Evolutionary conservation across 2,888 invertebrate genomes (phyloP), one percentile per base, ranked within the genome.

Genomic region (Nephrotoma guestfalica): DNA sequence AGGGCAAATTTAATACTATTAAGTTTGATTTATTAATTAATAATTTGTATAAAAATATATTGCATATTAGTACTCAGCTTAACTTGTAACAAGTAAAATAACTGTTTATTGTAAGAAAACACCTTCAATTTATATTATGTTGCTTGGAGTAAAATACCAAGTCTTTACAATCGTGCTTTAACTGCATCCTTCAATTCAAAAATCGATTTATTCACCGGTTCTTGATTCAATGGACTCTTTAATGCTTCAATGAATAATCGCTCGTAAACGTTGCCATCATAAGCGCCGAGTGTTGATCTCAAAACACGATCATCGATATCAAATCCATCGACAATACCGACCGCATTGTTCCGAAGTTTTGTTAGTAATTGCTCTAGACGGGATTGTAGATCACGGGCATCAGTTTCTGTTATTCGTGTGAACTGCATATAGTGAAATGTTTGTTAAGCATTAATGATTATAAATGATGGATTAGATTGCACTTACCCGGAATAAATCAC

Each of bases 251-350:
- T 94, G 91, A 95, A 96, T 57, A 97, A 92, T 5, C 96, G 93
- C 89, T 96, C 95, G 91, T 97, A 97, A 30, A 96, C 96, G 88
- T 95, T 94, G 0, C 97, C 97, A 91, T 97, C 97, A 90, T 95
- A 96, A 9, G 95, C 93, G 11, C 97, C 97, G 47, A 97, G 91
- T 0, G 96, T 94, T 0, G 96, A 97, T 86, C 93, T 93, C 0
- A 97, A 91, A 86, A 96, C 94, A 90, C 95, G 95, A 90, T 97
- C 97, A 13, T 94, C 93, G 57, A 96, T 94, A 90, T 98, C 98
- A 90, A 98, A 99, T 11, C 96, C 94, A 92, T 99, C 99, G 0
- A 98, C 98, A 30, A 99, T 93, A 0, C 96, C 95, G 0, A 99
- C 96, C 0, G 97, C 97, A 91, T 98, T 96, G 4, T 97, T 97